Conservation (phyloP, 2,113 vertebrate genomes). For the Diadophis punctatus region DNA sequence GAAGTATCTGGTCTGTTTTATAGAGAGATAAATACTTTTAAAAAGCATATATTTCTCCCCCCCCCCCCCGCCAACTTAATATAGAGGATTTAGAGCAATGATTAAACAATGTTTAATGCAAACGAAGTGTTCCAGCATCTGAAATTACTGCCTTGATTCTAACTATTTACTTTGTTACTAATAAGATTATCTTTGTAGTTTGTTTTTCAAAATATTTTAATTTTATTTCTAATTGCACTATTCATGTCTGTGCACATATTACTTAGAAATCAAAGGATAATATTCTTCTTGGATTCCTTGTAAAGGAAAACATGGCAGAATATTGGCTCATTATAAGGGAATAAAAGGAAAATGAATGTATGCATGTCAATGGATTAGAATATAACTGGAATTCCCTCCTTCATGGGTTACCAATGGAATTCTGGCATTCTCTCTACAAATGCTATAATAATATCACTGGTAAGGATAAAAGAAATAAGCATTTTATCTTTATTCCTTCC, state of each 20-base stretch:
- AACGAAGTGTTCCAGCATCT: background rate
- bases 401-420: background rate
- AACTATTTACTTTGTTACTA: background rate
- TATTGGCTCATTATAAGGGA: background rate
- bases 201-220: background rate
- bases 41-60: background rate
- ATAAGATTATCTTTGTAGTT: background rate
- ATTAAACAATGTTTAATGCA: background rate
- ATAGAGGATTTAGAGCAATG: background rate
- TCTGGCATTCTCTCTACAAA: background rate
- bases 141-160: background rate
- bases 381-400: background rate
- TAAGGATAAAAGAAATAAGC: background rate
- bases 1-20: background rate
- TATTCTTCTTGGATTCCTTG: background rate
- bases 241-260: background rate
- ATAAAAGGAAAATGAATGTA: background rate
- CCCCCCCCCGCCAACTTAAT: background rate
- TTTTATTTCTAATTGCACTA: background rate
- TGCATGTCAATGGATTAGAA: background rate
- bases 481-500: background rate
- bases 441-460: background rate
- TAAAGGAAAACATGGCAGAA: background rate
- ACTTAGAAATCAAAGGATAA: background rate
- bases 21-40: background rate